phyloP scores from a whole-genome alignment of 2,113 vertebrate genomes.

The Proteles cristata region DNA sequence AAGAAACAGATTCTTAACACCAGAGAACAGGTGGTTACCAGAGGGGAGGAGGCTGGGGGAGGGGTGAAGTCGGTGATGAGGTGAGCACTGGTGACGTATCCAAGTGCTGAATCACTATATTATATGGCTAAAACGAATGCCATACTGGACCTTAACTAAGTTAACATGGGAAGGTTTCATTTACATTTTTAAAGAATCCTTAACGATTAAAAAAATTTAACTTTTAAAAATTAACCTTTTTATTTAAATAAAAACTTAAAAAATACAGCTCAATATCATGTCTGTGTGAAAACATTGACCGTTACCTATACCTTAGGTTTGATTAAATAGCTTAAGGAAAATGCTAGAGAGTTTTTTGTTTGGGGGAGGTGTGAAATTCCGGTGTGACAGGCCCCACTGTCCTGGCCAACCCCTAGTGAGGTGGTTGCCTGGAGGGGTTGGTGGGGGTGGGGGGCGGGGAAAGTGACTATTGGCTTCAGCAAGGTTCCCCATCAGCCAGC shows the following conservation, averaged over 20 bases:
- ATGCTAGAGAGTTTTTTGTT: background rate
- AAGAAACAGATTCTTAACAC: background rate
- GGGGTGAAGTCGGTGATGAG: background rate
- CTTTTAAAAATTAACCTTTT: background rate
- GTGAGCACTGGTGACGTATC: background rate
- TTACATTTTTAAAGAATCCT: too few species aligned
- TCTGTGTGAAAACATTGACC: background rate
- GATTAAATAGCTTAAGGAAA: background rate
- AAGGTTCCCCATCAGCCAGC: background rate
- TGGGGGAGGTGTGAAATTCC: background rate
- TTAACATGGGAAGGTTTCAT: too few species aligned
- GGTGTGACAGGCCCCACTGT: background rate
- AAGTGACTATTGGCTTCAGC: background rate
- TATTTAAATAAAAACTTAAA: background rate
- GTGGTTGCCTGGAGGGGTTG: rapidly evolving
- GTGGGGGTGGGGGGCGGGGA: background rate
- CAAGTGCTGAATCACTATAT: background rate
- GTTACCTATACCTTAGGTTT: background rate
- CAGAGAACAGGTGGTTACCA: background rate
- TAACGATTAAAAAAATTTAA: too few species aligned
- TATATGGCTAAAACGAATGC: background rate
- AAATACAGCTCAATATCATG: background rate
- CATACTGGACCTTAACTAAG: background rate
- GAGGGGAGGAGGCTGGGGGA: background rate
- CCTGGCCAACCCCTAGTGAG: background rate